Base-by-base conservation (phyloP, 2,888 invertebrate genomes). In the Drosophila formosana region DNA sequence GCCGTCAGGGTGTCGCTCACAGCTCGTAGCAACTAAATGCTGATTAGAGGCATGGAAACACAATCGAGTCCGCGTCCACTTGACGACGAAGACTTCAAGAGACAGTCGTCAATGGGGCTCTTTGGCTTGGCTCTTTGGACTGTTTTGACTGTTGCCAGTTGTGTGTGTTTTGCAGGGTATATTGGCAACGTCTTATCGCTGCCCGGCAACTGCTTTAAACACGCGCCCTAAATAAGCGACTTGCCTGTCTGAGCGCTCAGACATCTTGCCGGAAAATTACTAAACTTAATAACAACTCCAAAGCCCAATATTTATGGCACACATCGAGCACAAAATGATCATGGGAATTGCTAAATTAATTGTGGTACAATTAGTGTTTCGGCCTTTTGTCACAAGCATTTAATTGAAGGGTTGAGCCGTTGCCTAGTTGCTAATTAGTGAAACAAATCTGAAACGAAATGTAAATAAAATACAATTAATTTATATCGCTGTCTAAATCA, bases 151-250 rank as follows among this genome's bases (percentile, higher is more conserved):
- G 57, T 57, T 57, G 57, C 49, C 46, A 52, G 51, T 53, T 49
- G 34, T 39, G 26, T 50, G 41, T 32, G 18, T 18, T 18, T 18
- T 18, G 13, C 39, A 25, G 25, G 32, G 45, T 32, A 18, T 30
- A 55, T 60, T 51, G 62, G 41, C 62, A 55, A 66, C 71, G 72
- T 62, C 84, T 81, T 84, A 84, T 82, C 85, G 37, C 53, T 37
- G n/a, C 64, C 45, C 55, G 13, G 55, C 55, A 55, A 55, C 55
- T 26, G 43, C 11, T 34, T 11, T 11, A 51, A 49, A 11, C 34
- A 47, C 8, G 26, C 13, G 61, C 43, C 28, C 50, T 23, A 64
- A 56, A 46, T n/a, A 51, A 30, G 4, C 6, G 6, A 7, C 2
- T 7, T 30, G 30, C 30, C 30, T 30, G 39, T 25, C 30, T 32